phyloP scores from a whole-genome alignment of 2,797 vertebrate species.

The Xenops minutus region DNA sequence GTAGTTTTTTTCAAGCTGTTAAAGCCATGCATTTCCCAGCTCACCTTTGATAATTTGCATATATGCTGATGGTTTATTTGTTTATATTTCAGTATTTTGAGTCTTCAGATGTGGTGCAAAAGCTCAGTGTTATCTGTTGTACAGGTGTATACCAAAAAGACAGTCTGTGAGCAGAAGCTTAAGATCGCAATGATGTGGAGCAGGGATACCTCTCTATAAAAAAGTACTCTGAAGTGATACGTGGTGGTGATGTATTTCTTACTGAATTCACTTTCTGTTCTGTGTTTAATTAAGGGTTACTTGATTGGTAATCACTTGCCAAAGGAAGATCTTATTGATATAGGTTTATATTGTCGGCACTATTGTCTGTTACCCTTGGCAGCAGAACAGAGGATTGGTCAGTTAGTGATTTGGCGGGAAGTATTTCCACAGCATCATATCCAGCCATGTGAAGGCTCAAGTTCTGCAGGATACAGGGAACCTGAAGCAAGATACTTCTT shows the following conservation, averaged over 20 bases:
- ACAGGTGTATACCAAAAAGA: neutral
- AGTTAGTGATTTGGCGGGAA: slow-evolving; percentile 94
- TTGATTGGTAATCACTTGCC: slow-evolving; percentile 92
- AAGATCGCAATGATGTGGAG: neutral
- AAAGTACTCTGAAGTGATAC: neutral
- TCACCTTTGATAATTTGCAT: neutral
- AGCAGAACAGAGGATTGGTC: slow-evolving; percentile 85
- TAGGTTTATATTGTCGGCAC: slow-evolving; percentile 90
- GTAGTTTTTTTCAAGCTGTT: neutral
- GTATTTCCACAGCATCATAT: slow-evolving; percentile 86
- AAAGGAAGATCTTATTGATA: slow-evolving; percentile 89
- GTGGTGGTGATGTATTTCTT: neutral
- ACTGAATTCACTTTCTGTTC: neutral
- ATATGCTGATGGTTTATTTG: neutral
- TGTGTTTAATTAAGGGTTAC: slow-evolving; percentile 83
- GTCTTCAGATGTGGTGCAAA: neutral
- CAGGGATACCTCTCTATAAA: neutral
- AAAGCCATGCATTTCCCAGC: neutral
- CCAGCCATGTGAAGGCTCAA: neutral
- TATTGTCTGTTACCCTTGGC: slow-evolving; percentile 88
- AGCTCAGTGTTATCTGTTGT: neutral
- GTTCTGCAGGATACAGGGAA: slow-evolving; percentile 66
- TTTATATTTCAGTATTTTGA: neutral
- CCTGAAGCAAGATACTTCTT: slow-evolving; percentile 88
- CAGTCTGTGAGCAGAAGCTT: neutral